Percentiles rank a stretch among this genome's conserved stretches.
These are phyloP conservation scores for Umimayanthus chanpuru DNA, from an alignment of 92 coral and sea anemone genomes.

Conservation along the genomic window DNA sequence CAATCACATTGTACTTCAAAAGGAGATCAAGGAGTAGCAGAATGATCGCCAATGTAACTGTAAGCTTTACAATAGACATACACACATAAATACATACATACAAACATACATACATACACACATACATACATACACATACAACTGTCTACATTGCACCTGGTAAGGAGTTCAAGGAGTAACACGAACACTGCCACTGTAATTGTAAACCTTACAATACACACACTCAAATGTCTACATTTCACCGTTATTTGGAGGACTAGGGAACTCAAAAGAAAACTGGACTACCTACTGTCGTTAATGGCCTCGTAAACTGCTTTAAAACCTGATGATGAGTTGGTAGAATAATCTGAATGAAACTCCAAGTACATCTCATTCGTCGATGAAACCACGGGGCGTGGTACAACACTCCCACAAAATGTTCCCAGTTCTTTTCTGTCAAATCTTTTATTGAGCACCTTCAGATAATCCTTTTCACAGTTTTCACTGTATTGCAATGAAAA, in stretches of 20 bases:
- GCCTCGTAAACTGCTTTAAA: slow-evolving; percentile 30
- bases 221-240: not conserved
- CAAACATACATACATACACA: not conserved
- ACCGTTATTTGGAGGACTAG: not conserved
- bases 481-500: slow-evolving; percentile 25
- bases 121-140: not conserved
- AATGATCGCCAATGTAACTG: not conserved
- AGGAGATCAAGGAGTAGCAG: not conserved
- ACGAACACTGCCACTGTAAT: not conserved
- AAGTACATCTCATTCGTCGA: slow-evolving; percentile 34
- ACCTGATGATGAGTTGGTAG: not conserved
- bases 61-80: not conserved
- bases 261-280: not conserved
- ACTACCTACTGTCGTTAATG: slow-evolving; percentile 27
- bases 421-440: not conserved
- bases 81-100: not conserved
- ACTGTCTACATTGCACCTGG: not conserved
- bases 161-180: not conserved
- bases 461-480: slow-evolving; percentile 1
- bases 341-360: slow-evolving; percentile 4
- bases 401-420: slow-evolving; percentile 14
- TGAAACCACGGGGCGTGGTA: slow-evolving; percentile 1
- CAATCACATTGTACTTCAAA: not conserved
- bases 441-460: not conserved
- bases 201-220: not conserved